A percentile compares a stretch with the other conserved stretches of the same genome.
Evolutionary conservation across 2,113 vertebrate species (phyloP).

Genomic region (Himantopus leucocephalus): DNA sequence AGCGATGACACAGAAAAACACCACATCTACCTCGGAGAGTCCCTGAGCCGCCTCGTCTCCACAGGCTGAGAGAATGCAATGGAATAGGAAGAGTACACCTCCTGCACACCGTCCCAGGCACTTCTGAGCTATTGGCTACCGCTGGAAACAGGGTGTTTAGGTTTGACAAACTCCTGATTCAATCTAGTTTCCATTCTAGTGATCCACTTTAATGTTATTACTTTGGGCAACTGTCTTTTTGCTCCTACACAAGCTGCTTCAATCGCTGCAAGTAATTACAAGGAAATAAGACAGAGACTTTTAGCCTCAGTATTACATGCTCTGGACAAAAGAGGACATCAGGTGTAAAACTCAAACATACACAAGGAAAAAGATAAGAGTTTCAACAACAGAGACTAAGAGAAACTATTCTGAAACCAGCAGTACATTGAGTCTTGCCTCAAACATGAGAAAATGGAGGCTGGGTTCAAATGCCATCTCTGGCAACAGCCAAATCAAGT

Average conservation of each 20-base stretch:
- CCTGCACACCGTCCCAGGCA: background rate
- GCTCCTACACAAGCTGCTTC: background rate
- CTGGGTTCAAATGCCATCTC: background rate
- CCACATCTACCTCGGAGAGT: fast-evolving
- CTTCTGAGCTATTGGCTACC: background rate
- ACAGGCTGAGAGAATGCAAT: background rate
- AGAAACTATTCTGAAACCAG: background rate
- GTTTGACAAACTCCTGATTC: background rate
- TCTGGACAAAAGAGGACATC: background rate
- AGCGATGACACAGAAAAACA: background rate
- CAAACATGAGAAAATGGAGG: background rate
- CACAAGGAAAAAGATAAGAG: background rate
- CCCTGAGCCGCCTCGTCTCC: fast-evolving
- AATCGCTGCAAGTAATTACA: background rate
- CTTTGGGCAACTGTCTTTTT: background rate
- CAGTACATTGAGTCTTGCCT: background rate
- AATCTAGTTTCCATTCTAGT: background rate
- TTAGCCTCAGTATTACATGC: background rate
- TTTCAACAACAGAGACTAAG: background rate
- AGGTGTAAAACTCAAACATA: background rate
- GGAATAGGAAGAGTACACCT: background rate
- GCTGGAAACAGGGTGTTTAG: background rate
- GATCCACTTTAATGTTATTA: background rate
- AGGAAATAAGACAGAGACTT: background rate
- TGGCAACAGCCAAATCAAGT: background rate